A percentile compares a stretch with the other conserved stretches of the same genome.
Conservation (phyloP, 2,888 invertebrate species). For the Cephus sareptanus region DNA sequence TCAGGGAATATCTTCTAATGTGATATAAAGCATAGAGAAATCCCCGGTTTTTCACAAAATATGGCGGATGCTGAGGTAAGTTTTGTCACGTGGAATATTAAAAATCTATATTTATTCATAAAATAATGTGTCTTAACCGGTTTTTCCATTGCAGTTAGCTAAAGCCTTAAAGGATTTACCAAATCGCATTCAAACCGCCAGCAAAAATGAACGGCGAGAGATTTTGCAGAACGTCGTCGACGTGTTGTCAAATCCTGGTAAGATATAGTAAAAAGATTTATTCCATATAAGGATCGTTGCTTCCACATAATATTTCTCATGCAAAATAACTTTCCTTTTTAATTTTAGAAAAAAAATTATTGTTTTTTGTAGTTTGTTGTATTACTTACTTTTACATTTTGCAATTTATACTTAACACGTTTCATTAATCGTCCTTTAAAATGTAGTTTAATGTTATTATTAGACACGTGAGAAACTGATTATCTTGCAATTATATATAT, state of each 20-base stretch:
- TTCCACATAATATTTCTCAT: background rate
- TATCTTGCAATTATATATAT: background rate
- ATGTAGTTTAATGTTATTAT: background rate
- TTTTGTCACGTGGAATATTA: conserved; percentile 65
- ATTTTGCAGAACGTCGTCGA: conserved; percentile 76
- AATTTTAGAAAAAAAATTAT: background rate
- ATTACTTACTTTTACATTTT: background rate
- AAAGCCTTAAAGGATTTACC: conserved; percentile 80
- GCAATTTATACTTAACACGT: background rate
- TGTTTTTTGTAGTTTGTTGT: background rate
- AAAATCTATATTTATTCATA: conserved; percentile 33
- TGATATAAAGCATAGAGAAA: conserved; percentile 3
- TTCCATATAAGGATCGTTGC: conserved; percentile 15
- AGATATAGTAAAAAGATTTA: conserved; percentile 41
- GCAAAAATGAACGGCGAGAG: conserved; percentile 76
- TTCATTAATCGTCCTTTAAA: background rate
- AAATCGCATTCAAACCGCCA: conserved; percentile 78
- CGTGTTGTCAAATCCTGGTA: conserved; percentile 81
- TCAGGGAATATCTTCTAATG: conserved; percentile 6
- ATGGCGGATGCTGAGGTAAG: conserved; percentile 79
- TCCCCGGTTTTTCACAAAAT: conserved; percentile 60
- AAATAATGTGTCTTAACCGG: conserved; percentile 24
- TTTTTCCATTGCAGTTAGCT: conserved; percentile 69
- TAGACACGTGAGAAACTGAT: background rate
- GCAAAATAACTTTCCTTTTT: conserved; percentile 13